phyloP scores from a whole-genome alignment of 2,888 invertebrate genomes.

The Beris morrisii region DNA sequence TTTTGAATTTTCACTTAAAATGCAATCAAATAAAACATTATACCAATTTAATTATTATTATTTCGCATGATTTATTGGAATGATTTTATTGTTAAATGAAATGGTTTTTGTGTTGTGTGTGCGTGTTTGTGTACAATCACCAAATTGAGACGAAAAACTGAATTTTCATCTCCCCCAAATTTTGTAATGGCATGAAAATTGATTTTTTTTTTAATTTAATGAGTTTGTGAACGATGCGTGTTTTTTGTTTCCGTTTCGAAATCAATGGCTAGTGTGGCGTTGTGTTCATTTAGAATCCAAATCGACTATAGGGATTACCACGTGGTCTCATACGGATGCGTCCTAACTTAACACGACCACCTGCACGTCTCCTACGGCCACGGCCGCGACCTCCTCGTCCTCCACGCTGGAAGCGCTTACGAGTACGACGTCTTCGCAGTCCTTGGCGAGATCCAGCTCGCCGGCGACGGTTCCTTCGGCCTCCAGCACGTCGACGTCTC shows the following conservation, averaged over 20 bases:
- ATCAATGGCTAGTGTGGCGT: neutral
- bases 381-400: constrained; percentile 11
- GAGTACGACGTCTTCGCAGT: constrained; percentile 13
- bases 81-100: constrained; percentile 14
- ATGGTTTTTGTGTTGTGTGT: constrained; percentile 5
- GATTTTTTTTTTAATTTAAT: no score
- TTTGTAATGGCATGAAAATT: constrained; percentile 1
- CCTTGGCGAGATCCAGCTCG: constrained; percentile 18
- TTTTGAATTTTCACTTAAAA: no score
- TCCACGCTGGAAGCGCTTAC: constrained; percentile 13
- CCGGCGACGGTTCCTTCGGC: neutral
- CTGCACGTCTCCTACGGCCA: neutral
- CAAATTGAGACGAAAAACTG: constrained; percentile 7
- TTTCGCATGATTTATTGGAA: constrained; percentile 1
- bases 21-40: no score
- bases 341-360: neutral
- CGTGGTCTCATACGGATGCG: constrained; percentile 10
- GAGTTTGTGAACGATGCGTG: neutral
- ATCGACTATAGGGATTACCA: neutral
- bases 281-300: constrained; percentile 4
- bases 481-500: constrained; percentile 19
- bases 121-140: constrained; percentile 12
- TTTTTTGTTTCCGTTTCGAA: no score
- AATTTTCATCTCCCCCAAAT: constrained; percentile 9
- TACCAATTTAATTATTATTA: no score